These are phyloP conservation scores for Orthonychiurus folsomi DNA, from an alignment of 2,888 invertebrate species.

Conservation along the genomic window DNA sequence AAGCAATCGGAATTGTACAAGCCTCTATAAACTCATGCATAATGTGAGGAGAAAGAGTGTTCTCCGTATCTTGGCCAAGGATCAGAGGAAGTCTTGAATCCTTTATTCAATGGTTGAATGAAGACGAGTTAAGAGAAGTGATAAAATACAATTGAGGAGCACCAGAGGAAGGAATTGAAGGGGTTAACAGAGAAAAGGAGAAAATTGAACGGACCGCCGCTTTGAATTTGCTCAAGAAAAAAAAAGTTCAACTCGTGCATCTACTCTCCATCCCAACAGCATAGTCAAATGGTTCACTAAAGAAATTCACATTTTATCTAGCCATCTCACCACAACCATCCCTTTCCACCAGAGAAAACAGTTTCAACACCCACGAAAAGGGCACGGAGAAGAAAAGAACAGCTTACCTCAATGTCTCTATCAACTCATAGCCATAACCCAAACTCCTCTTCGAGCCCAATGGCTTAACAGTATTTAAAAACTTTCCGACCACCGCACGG, in stretches of 20 bases:
- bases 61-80: not conserved
- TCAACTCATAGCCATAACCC: not conserved
- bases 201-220: conserved; percentile 1
- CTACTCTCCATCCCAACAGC: too few relatives aligned
- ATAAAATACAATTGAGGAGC: conserved; percentile 4
- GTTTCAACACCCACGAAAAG: too few relatives aligned
- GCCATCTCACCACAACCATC: not conserved
- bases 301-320: conserved; percentile 1
- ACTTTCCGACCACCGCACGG: not conserved
- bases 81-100: not conserved
- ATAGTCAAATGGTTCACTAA: not conserved
- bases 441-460: not conserved
- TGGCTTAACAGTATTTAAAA: not conserved
- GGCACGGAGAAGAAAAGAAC: too few relatives aligned
- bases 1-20: not conserved
- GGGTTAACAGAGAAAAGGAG: not conserved
- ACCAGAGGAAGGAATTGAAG: not conserved
- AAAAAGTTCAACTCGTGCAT: not conserved
- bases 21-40: not conserved
- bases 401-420: not conserved
- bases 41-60: not conserved
- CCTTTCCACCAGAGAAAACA: not conserved
- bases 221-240: not conserved
- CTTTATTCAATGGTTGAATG: conserved; percentile 3
- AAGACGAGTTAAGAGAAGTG: conserved; percentile 6